Percentiles rank a stretch among this genome's conserved stretches.
Evolutionary conservation across 2,797 vertebrate species (phyloP).

Genomic region (Danio tinwini): DNA sequence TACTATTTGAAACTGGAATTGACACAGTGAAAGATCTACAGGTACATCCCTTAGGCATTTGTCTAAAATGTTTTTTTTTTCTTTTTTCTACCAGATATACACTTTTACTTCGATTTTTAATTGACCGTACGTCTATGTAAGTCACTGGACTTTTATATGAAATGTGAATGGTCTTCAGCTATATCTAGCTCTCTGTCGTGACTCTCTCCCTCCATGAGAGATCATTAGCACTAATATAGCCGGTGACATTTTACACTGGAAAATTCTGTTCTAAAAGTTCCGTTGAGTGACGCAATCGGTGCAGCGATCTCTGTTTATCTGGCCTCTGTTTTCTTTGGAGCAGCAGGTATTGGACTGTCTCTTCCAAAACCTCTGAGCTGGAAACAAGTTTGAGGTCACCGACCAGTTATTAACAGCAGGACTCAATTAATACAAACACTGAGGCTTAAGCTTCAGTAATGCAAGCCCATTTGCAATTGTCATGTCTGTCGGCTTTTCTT

Average conservation of each 20-base stretch:
- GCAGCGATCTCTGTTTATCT: constrained; percentile 18
- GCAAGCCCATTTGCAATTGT: constrained; percentile 63
- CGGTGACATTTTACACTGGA: constrained; percentile 34
- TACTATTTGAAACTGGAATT: too few relatives aligned
- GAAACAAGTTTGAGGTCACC: not conserved
- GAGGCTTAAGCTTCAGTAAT: constrained; percentile 67
- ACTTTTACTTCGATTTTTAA: not conserved
- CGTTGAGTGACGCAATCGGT: constrained; percentile 56
- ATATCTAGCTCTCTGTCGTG: not conserved
- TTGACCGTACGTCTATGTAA: not conserved
- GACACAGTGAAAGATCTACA: not conserved
- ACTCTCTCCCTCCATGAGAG: not conserved
- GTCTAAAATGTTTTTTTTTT: not conserved
- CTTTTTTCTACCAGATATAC: not conserved
- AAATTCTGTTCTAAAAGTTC: constrained; percentile 4
- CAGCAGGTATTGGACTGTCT: not conserved
- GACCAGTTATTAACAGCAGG: constrained; percentile 34
- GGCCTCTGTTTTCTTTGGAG: constrained; percentile 52
- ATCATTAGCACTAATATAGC: constrained; percentile 31
- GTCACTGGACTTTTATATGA: not conserved
- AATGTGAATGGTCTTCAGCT: not conserved
- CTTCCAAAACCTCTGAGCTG: constrained; percentile 32
- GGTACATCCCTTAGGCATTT: too few relatives aligned
- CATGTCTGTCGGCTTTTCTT: constrained; percentile 62
- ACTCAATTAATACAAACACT: constrained; percentile 63